Evolutionary conservation across 92 coral and sea anemone genomes (phyloP), one percentile per base, ranked within the genome.

Genomic region (Zoanthus gigantus): DNA sequence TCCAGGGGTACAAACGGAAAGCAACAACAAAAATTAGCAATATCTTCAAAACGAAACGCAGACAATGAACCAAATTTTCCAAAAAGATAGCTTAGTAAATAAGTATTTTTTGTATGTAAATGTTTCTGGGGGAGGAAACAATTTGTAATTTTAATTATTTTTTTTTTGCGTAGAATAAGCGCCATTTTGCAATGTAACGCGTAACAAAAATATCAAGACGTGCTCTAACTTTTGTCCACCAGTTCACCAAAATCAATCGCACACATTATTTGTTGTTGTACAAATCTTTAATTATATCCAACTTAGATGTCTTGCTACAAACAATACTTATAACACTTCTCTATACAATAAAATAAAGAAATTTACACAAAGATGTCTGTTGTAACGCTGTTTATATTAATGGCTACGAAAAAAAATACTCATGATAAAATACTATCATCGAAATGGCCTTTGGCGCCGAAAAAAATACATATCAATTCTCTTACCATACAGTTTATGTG

Each of bases 91-190:
- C 74, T 69, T 69, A 69, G 74, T 69, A 69, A 69, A 69, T 69
- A 69, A 69, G 74, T 69, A 69, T 69, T 69, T 69, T 69, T 69
- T 69, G 74, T 69, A 69, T 69, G 74, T 69, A 69, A 69, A 69
- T 69, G 74, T 69, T 69, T 69, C 74, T 69, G 74, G 46, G 74
- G 74, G 66, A 58, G 66, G 66, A 58, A 58, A 58, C 66, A 58
- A 58, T 58, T 58, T 58, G 66, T 58, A 58, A 58, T 58, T 58
- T 58, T 58, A 58, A 58, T 58, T 58, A 2, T 58, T 58, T 58
- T 58, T 58, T 58, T 2, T 58, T 58, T 15, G 66, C 66, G 66
- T 58, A 58, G 66, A 58, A 58, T 58, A 58, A 58, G 66, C 66
- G 66, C 66, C 66, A 58, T 58, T 58, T 58, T 58, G 66, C 66